Evolutionary conservation across 2,888 invertebrate species (phyloP), one percentile per base, ranked within the genome.

Genomic region (Drosophila leonis): DNA sequence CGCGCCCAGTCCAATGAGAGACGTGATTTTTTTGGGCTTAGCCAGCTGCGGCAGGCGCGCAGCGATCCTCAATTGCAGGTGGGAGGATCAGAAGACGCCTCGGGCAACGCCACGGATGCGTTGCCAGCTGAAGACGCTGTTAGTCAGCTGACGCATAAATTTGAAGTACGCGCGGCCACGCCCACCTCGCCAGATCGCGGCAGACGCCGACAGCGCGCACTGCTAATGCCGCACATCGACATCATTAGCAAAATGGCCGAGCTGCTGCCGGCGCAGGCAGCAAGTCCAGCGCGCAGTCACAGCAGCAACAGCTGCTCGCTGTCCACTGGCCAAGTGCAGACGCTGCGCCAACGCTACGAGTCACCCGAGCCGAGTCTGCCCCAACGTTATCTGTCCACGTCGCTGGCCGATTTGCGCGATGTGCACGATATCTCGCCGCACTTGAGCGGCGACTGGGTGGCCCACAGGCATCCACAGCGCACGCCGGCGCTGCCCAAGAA

Each of bases 211-310:
- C 91, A 92, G 12, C 90, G 94, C 20, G 93, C 94, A 1, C 94
- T 97, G 15, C 95, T 95, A 75, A 97, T 97, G 97, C 97, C 97
- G 0, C 97, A 96, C 88, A 97, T 97, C 78, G 97, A 97, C 85
- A 95, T 97, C n/a, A 98, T 97, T 83, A 97, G 97, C 82, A 97
- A 97, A 93, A 95, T 97, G 63, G 97, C 97, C 0, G 94, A 94
- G 78, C 94, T 94, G 24, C 92, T 94, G 10, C 84, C 83, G 37
- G 83, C 46, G 27, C 55, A 83, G 29, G 65, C 65, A 20, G 69
- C 65, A 3, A 74, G 84, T 85, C 78, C 92, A 56, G 71, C 77
- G 29, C 88, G 90, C 20, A 88, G 88, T 10, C 83, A 77, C 37
- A 87, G 89, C 80, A 89, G 84, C 75, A 83, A 75, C 62, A 86